Evolutionary conservation across 1,140 invertebrate species (phyloP).

Genomic region (Drosophila ananassae): DNA sequence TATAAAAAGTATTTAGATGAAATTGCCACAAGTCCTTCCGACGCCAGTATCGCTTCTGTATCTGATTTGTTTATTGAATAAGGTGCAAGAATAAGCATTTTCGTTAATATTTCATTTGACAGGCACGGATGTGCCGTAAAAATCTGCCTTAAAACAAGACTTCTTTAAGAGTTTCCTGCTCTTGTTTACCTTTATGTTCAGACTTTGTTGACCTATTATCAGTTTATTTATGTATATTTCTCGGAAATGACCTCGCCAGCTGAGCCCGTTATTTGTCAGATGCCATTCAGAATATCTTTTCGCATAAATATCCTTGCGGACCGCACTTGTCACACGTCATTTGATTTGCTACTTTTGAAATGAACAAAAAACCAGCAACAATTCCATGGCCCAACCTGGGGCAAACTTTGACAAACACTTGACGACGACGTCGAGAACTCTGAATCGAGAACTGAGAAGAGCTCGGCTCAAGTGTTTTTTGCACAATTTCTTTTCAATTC

Average conservation of each 20-base stretch:
- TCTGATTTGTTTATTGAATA: neutral
- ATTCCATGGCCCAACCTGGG: conserved; percentile 58
- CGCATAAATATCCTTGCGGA: conserved; percentile 62
- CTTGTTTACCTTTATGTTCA: neutral
- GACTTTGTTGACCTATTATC: conserved; percentile 30
- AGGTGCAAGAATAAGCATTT: neutral
- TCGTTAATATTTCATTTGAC: neutral
- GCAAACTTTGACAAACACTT: conserved; percentile 79
- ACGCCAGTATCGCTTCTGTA: neutral
- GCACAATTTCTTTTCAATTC: conserved; percentile 81
- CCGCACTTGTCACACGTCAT: conserved; percentile 73
- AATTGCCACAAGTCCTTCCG: conserved; percentile 15
- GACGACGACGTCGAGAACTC: conserved; percentile 41
- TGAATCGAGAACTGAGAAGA: conserved; percentile 48
- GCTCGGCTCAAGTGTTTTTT: conserved; percentile 75
- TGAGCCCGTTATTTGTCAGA: conserved; percentile 27
- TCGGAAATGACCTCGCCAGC: conserved; percentile 16
- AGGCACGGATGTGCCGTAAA: too few species aligned
- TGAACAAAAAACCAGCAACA: conserved; percentile 49
- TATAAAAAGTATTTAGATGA: conserved; percentile 24
- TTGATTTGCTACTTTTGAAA: conserved; percentile 74
- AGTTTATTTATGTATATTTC: conserved; percentile 36
- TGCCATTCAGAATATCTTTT: conserved; percentile 16
- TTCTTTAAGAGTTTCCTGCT: neutral
- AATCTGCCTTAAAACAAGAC: neutral